These are phyloP conservation scores for Temnothorax longispinosus DNA, from an alignment of 1,140 invertebrate species.

Conservation along the genomic window DNA sequence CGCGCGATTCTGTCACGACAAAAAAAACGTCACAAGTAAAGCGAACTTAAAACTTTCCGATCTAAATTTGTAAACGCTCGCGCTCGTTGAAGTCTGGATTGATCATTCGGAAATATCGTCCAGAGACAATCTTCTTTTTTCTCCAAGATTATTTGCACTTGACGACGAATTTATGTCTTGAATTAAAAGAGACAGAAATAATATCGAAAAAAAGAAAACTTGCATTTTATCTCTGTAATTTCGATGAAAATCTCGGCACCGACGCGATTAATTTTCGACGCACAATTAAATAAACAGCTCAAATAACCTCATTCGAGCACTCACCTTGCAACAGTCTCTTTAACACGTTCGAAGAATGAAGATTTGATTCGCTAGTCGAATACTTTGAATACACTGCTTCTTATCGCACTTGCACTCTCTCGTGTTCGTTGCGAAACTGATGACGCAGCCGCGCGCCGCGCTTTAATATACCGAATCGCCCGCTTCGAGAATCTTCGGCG, in stretches of 20 bases:
- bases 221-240: background rate
- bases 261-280: background rate
- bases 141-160: too few relatives aligned
- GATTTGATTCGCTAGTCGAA: background rate
- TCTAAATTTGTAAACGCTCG: too few relatives aligned
- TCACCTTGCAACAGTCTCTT: slow-evolving; percentile 12
- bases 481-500: slow-evolving; percentile 69
- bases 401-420: background rate
- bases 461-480: slow-evolving; percentile 66
- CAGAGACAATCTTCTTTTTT: too few relatives aligned
- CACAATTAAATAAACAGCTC: background rate
- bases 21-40: too few relatives aligned
- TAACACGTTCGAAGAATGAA: background rate
- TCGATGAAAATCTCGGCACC: background rate
- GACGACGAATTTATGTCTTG: too few relatives aligned
- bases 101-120: too few relatives aligned
- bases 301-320: background rate
- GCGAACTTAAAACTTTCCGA: too few relatives aligned
- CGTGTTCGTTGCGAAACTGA: slow-evolving; percentile 26
- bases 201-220: too few relatives aligned
- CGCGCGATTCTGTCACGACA: too few relatives aligned
- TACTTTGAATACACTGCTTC: background rate
- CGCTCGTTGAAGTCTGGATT: too few relatives aligned
- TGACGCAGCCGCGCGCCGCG: background rate
- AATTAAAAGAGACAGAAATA: too few relatives aligned